phyloP scores from a whole-genome alignment of 2,888 invertebrate genomes.

The Baccha elongata region DNA sequence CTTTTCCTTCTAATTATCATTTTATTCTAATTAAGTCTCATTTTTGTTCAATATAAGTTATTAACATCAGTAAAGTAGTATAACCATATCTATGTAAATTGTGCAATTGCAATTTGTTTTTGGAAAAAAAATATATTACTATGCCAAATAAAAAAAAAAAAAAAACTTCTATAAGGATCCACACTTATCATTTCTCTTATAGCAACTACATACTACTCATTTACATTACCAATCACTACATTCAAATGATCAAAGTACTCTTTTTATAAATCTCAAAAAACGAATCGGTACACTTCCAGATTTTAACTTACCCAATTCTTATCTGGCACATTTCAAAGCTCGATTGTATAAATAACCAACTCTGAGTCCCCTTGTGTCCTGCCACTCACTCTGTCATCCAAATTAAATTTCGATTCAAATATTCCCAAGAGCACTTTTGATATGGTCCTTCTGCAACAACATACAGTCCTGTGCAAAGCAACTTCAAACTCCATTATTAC shows the following conservation, averaged over 20 bases:
- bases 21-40: too few species aligned
- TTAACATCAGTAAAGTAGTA: too few species aligned
- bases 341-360: slow-evolving; percentile 15
- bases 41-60: too few species aligned
- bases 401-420: slow-evolving; percentile 69
- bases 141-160: too few species aligned
- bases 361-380: slow-evolving; percentile 25
- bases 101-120: too few species aligned
- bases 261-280: slow-evolving; percentile 33
- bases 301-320: not conserved
- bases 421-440: slow-evolving; percentile 58
- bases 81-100: too few species aligned
- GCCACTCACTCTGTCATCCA: slow-evolving; percentile 60
- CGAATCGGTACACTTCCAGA: slow-evolving; percentile 49
- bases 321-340: not conserved
- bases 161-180: too few species aligned
- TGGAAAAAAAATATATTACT: too few species aligned
- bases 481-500: slow-evolving; percentile 73
- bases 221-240: not conserved
- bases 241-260: slow-evolving; percentile 8
- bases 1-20: too few species aligned
- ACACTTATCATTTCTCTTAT: too few species aligned
- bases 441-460: slow-evolving; percentile 21
- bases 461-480: slow-evolving; percentile 15
- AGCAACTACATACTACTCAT: too few species aligned